Evolutionary conservation across 1,140 invertebrate genomes (phyloP).

Genomic region (silkworm (Bombyx mori)): ASM3026992v2 NC_085128.1:12547001-12547500

Average conservation of each 20-base stretch:
- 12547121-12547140: slow-evolving; percentile 2
- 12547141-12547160: slow-evolving; percentile 3
- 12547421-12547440: slow-evolving; percentile 41
- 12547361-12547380: slow-evolving; percentile 43
- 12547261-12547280: slow-evolving; percentile 12
- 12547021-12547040: background rate
- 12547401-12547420: slow-evolving; percentile 50
- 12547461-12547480: slow-evolving; percentile 19
- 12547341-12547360: slow-evolving; percentile 13
- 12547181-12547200: slow-evolving; percentile 2
- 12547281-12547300: background rate
- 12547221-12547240: slow-evolving; percentile 33
- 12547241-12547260: slow-evolving; percentile 32
- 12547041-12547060: background rate
- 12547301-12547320: slow-evolving; percentile 2
- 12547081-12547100: background rate
- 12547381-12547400: slow-evolving; percentile 44
- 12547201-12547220: slow-evolving; percentile 13
- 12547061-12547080: background rate
- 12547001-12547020: too few species aligned
- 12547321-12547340: background rate
- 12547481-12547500: slow-evolving; percentile 26
- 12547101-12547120: background rate
- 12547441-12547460: slow-evolving; percentile 16
- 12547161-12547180: slow-evolving; percentile 2